Conservation (phyloP, 2,113 vertebrate genomes). For the Anarrhichthys ocellatus region DNA sequence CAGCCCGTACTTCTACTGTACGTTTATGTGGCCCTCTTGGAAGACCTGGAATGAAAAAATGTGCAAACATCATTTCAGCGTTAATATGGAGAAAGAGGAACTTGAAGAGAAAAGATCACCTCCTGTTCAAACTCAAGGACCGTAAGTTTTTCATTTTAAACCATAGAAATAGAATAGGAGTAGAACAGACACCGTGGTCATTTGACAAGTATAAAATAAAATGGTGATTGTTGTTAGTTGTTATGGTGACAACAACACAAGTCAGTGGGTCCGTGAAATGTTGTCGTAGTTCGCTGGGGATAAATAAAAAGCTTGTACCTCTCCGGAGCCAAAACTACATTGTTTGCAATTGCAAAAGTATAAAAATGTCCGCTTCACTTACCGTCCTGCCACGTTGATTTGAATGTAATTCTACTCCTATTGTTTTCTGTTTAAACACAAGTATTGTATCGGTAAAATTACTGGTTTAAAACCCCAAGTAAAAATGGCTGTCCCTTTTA, state of each 20-base stretch:
- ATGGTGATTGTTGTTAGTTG: neutral
- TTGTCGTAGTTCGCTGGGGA: too few species aligned
- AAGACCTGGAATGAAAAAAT: conserved; percentile 36
- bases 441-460: neutral
- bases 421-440: neutral
- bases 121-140: conserved; percentile 10
- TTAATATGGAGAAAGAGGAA: conserved; percentile 17
- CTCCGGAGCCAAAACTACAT: too few species aligned
- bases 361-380: neutral
- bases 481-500: neutral
- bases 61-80: conserved; percentile 13
- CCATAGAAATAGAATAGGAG: too few species aligned
- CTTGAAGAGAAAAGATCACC: conserved; percentile 24
- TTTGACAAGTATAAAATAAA: too few species aligned
- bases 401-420: neutral
- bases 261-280: too few species aligned
- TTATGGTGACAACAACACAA: too few species aligned
- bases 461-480: neutral
- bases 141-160: neutral
- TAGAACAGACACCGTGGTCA: too few species aligned
- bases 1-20: neutral
- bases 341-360: neutral
- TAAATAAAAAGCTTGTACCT: too few species aligned
- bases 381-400: neutral
- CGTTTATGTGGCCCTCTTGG: conserved; percentile 40